Conservation (phyloP, 2,797 vertebrate species). For the Etheostoma nigrum region DNA sequence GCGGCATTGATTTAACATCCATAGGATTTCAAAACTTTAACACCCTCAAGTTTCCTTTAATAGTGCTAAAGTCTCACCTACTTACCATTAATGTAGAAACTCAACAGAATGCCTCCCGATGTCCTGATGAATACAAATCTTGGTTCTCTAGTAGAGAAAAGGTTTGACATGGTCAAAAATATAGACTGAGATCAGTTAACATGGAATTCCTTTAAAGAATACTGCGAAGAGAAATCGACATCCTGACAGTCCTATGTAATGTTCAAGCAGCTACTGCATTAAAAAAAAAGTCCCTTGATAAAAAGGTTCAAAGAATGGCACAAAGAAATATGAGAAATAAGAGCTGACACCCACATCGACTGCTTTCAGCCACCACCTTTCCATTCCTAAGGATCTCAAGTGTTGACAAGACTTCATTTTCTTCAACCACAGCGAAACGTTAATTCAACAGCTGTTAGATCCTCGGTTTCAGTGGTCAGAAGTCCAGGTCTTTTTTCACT, state of each 20-base stretch:
- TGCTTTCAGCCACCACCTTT: slow-evolving; percentile 25
- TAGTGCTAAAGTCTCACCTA: slow-evolving; percentile 36
- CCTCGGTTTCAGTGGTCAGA: slow-evolving; percentile 21
- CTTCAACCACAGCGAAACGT: slow-evolving; percentile 25
- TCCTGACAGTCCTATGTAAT: not conserved
- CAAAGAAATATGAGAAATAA: slow-evolving; percentile 60
- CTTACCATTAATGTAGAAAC: slow-evolving; percentile 20
- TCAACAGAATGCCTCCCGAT: slow-evolving; percentile 11
- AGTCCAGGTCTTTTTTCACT: slow-evolving; percentile 18
- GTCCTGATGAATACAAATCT: slow-evolving; percentile 35
- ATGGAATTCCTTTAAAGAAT: slow-evolving; percentile 36
- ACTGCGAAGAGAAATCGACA: slow-evolving; percentile 43
- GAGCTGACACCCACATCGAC: slow-evolving; percentile 36
- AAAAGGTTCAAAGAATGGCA: slow-evolving; percentile 61
- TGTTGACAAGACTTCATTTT: slow-evolving; percentile 38
- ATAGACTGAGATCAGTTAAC: slow-evolving; percentile 39
- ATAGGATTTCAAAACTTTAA: slow-evolving; percentile 50
- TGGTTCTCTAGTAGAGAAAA: slow-evolving; percentile 35
- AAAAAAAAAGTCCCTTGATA: slow-evolving; percentile 14
- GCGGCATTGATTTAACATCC: slow-evolving; percentile 41
- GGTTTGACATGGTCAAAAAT: slow-evolving; percentile 36
- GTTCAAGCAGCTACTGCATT: slow-evolving; percentile 26
- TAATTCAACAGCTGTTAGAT: slow-evolving; percentile 20
- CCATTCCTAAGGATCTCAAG: slow-evolving; percentile 22
- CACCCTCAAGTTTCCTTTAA: slow-evolving; percentile 25